phyloP scores from a whole-genome alignment of 2,888 invertebrate genomes.

The Drosophila rubida region DNA sequence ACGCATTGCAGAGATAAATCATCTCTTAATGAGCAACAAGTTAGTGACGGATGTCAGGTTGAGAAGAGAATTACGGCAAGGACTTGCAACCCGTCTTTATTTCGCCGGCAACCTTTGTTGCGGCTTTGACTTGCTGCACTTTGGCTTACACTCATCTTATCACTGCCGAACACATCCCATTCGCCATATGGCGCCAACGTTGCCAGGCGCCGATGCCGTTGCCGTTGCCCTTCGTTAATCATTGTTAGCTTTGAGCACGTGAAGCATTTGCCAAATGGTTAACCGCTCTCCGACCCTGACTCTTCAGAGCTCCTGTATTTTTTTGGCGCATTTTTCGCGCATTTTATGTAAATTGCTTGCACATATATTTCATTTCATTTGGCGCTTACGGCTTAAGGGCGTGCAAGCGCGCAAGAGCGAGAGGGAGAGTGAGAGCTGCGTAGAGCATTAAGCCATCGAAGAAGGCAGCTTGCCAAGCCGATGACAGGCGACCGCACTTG shows the following conservation, averaged over 20 bases:
- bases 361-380: constrained; percentile 54
- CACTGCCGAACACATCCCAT: constrained; percentile 23
- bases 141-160: constrained; percentile 13
- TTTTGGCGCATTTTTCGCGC: constrained; percentile 45
- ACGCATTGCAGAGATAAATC: not conserved
- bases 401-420: not conserved
- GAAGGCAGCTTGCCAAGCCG: constrained; percentile 26
- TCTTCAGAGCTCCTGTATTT: not conserved
- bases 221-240: constrained; percentile 45
- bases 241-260: constrained; percentile 61
- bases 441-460: constrained; percentile 33
- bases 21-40: not conserved
- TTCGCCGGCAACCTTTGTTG: constrained; percentile 1
- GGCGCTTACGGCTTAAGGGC: constrained; percentile 26
- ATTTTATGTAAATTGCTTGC: constrained; percentile 66
- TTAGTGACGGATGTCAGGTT: not conserved
- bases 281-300: not conserved
- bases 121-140: constrained; percentile 9
- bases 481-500: constrained; percentile 39
- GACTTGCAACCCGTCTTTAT: not conserved
- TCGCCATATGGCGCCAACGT: constrained; percentile 27
- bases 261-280: constrained; percentile 52
- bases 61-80: not conserved
- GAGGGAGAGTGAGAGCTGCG: not conserved
- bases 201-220: constrained; percentile 19